A percentile compares a stretch with the other conserved stretches of the same genome.
phyloP scores from a whole-genome alignment of 2,888 invertebrate genomes.

The Bimastos eiseni region DNA sequence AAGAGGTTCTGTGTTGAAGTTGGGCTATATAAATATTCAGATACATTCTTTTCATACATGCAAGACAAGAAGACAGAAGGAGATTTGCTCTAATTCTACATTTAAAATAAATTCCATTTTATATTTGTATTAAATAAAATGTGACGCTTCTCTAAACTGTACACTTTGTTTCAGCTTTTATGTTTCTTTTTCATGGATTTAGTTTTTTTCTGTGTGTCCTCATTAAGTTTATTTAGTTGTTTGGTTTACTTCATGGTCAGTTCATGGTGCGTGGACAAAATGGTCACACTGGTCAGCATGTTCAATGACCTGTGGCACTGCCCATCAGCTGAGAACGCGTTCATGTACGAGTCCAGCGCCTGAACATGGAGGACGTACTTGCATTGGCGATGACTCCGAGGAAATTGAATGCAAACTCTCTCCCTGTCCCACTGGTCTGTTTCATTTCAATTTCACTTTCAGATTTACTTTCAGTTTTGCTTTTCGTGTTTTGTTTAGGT shows the following conservation, averaged over 20 bases:
- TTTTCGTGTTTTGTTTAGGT: not conserved
- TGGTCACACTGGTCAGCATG: slow-evolving; percentile 93
- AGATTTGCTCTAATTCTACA: not conserved
- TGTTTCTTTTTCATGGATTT: not conserved
- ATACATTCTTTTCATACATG: not conserved
- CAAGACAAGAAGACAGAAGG: too few species aligned
- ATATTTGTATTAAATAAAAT: not conserved
- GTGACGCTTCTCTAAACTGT: not conserved
- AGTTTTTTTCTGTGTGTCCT: not conserved
- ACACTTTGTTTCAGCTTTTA: not conserved
- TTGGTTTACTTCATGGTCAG: slow-evolving; percentile 45
- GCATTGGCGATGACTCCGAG: slow-evolving; percentile 75
- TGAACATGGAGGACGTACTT: slow-evolving; percentile 78
- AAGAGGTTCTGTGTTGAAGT: not conserved
- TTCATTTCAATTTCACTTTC: not conserved
- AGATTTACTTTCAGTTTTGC: not conserved
- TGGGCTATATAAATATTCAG: slow-evolving; percentile 1
- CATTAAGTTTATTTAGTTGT: not conserved
- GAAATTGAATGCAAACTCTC: slow-evolving; percentile 75
- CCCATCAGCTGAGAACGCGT: slow-evolving; percentile 78
- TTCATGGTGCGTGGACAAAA: slow-evolving; percentile 85
- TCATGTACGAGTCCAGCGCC: slow-evolving; percentile 86
- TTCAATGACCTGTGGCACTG: slow-evolving; percentile 78
- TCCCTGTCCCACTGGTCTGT: slow-evolving; percentile 28
- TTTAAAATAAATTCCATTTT: not conserved